Percentiles rank a stretch among this genome's conserved stretches.
These are phyloP conservation scores for Nyctibius bracteatus DNA, from an alignment of 2,113 vertebrate genomes.

Conservation along the genomic window DNA sequence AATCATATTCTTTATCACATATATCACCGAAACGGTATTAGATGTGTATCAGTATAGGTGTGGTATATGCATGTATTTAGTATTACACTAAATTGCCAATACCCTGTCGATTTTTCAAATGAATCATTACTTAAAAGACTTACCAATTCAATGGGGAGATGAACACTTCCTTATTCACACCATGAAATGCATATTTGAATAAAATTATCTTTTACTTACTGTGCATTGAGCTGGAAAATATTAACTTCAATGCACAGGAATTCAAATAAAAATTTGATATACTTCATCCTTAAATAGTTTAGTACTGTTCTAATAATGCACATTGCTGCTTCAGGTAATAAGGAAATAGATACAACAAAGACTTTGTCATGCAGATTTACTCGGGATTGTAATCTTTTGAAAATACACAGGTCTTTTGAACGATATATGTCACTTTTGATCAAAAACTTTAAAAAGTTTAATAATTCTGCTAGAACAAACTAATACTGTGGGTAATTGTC, in stretches of 20 bases:
- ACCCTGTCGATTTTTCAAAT: conserved; percentile 28
- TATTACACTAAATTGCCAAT: conserved; percentile 13
- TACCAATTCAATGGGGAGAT: conserved; percentile 36
- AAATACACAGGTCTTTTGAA: conserved; percentile 51
- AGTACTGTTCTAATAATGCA: not conserved
- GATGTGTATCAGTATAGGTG: not conserved
- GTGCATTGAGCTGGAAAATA: conserved; percentile 35
- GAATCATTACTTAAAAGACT: conserved; percentile 40
- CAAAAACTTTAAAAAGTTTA: conserved; percentile 70
- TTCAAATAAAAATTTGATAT: not conserved
- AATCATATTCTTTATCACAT: not conserved
- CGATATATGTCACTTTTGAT: conserved; percentile 63
- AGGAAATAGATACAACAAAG: conserved; percentile 9
- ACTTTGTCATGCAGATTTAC: conserved; percentile 45
- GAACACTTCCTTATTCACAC: conserved; percentile 47
- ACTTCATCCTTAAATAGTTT: conserved; percentile 4
- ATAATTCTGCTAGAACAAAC: conserved; percentile 65
- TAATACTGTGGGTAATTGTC: conserved; percentile 69
- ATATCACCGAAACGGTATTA: not conserved
- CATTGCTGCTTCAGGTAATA: conserved; percentile 20
- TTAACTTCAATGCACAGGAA: conserved; percentile 18
- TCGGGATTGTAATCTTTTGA: conserved; percentile 33
- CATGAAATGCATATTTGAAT: conserved; percentile 46
- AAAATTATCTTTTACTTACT: conserved; percentile 51
- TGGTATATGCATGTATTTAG: not conserved